Conservation (phyloP, 2,888 invertebrate genomes). For the Lycocerus yunnanus region DNA sequence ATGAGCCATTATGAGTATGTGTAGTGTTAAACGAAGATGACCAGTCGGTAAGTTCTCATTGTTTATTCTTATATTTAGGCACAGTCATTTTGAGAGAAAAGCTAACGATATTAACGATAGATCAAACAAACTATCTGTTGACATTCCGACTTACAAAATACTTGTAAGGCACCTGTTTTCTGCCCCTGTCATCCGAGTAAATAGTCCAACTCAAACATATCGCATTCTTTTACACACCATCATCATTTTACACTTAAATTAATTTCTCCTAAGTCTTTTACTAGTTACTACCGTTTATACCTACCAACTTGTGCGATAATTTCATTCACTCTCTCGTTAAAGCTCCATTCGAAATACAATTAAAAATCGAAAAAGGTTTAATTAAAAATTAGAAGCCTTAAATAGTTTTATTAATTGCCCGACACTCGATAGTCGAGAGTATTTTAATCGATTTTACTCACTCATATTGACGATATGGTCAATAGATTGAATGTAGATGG, state of each 20-base stretch:
- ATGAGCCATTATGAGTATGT: slow-evolving; percentile 7
- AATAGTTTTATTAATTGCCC: slow-evolving; percentile 19
- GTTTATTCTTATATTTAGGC: slow-evolving; percentile 37
- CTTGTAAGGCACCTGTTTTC: slow-evolving; percentile 37
- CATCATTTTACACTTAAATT: not conserved
- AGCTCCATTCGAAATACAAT: not conserved
- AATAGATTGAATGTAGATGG: slow-evolving; percentile 12
- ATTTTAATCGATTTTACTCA: slow-evolving; percentile 21
- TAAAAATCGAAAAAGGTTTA: slow-evolving; percentile 9
- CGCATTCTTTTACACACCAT: not conserved
- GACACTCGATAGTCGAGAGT: slow-evolving; percentile 14
- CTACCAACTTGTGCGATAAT: not conserved
- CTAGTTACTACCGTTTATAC: not conserved
- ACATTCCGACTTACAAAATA: slow-evolving; percentile 29
- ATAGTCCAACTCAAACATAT: slow-evolving; percentile 23
- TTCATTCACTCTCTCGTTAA: no score
- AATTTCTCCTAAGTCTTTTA: not conserved
- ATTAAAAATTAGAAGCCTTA: slow-evolving; percentile 14
- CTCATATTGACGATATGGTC: slow-evolving; percentile 11
- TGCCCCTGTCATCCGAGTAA: slow-evolving; percentile 36
- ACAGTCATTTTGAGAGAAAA: slow-evolving; percentile 37
- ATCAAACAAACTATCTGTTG: slow-evolving; percentile 35
- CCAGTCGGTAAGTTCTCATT: slow-evolving; percentile 42
- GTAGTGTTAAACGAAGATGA: slow-evolving; percentile 24
- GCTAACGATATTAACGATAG: slow-evolving; percentile 41